Percentiles rank a stretch among this genome's conserved stretches.
Conservation (phyloP, 2,888 invertebrate genomes). For the Charanyca ferruginea region DNA sequence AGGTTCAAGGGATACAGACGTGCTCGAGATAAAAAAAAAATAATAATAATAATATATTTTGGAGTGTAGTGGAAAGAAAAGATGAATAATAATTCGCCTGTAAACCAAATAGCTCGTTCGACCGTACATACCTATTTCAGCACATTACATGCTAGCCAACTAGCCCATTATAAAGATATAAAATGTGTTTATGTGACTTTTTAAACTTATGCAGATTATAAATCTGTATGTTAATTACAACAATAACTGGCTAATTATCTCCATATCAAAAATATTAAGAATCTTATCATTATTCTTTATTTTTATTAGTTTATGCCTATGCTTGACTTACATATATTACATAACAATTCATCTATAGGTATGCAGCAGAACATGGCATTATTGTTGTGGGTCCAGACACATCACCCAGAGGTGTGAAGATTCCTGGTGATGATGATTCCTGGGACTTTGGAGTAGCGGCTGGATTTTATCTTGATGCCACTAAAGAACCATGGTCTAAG, state of each 20-base stretch:
- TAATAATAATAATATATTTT: too few relatives aligned
- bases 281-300: conserved; percentile 29
- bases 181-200: conserved; percentile 35
- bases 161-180: conserved; percentile 5
- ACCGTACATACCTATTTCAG: not conserved
- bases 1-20: too few relatives aligned
- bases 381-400: conserved; percentile 98
- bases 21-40: too few relatives aligned
- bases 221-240: conserved; percentile 13
- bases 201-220: conserved; percentile 36
- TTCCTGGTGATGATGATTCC: conserved; percentile 97
- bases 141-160: not conserved
- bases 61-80: too few relatives aligned
- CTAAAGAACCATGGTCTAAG: conserved; percentile 96
- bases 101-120: too few relatives aligned
- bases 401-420: conserved; percentile 97
- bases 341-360: conserved; percentile 76
- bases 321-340: not conserved
- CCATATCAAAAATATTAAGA: conserved; percentile 39
- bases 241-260: conserved; percentile 16
- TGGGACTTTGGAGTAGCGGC: conserved; percentile 99
- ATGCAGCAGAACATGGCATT: conserved; percentile 96
- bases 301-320: not conserved
- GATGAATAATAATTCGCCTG: too few relatives aligned
- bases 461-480: conserved; percentile 98